Conservation (phyloP, 2,888 invertebrate genomes). For the Mactromeris polynyma region DNA sequence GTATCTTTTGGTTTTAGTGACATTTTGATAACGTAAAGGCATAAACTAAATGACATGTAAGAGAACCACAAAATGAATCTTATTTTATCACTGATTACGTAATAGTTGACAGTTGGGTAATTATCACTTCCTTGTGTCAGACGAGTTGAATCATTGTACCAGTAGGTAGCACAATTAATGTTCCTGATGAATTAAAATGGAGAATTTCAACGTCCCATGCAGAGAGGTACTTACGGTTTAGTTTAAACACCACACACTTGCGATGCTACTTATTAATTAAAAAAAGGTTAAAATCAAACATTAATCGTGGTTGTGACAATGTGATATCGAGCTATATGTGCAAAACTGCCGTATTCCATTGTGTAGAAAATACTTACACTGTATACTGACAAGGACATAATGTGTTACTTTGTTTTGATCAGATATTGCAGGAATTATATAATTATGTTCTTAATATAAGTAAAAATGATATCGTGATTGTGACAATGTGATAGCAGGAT, state of each 20-base stretch:
- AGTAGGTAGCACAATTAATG: background rate
- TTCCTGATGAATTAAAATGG: background rate
- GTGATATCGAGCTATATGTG: conserved; percentile 13
- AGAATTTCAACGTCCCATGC: conserved; percentile 24
- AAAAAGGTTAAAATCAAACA: background rate
- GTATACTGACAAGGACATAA: background rate
- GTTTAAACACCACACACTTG: conserved; percentile 8
- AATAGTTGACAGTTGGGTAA: no score
- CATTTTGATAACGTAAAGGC: no score
- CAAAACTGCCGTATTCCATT: background rate
- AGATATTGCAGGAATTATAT: background rate
- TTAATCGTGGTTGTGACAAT: background rate
- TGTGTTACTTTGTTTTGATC: background rate
- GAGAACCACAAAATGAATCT: no score
- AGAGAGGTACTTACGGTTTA: background rate
- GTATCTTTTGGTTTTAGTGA: no score
- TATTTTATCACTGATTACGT: no score
- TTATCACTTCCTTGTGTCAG: no score
- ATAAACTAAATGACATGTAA: no score
- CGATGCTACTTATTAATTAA: background rate
- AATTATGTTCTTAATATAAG: background rate
- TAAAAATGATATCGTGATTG: no score
- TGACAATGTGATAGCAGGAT: no score
- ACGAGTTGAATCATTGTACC: conserved; percentile 17
- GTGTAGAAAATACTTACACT: background rate